phyloP scores from a whole-genome alignment of 1,140 invertebrate genomes.

The Riptortus pedestris region DNA sequence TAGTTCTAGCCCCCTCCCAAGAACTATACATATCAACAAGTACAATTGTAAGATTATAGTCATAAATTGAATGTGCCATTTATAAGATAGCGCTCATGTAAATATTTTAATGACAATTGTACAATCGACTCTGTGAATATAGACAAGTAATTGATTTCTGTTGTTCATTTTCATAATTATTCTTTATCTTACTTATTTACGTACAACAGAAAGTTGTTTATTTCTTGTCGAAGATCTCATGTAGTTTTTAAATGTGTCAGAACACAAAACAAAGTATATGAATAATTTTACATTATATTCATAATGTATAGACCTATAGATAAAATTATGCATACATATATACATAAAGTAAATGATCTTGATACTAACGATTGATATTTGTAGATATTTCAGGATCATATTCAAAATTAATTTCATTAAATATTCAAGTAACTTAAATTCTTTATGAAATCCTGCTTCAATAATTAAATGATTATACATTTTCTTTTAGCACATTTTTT shows the following conservation, averaged over 20 bases:
- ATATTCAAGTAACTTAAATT: not conserved
- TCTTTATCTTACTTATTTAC: not conserved
- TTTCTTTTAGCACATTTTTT: not conserved
- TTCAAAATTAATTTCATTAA: not conserved
- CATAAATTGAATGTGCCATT: constrained; percentile 21
- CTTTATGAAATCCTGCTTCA: not conserved
- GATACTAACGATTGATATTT: not conserved
- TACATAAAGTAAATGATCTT: constrained; percentile 15
- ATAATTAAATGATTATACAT: not conserved
- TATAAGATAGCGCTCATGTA: constrained; percentile 18
- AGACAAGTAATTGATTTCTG: not conserved
- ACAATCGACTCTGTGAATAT: constrained; percentile 19
- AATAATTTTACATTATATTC: constrained; percentile 14
- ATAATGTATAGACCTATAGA: constrained; percentile 16
- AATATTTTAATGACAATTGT: constrained; percentile 17
- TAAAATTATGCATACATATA: not conserved
- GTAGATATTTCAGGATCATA: not conserved
- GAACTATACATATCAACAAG: constrained; percentile 16
- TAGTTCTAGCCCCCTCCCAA: not conserved
- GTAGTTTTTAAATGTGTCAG: constrained; percentile 3
- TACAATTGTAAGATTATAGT: constrained; percentile 19
- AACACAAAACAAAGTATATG: constrained; percentile 2
- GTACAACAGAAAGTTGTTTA: not conserved
- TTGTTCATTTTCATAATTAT: constrained; percentile 13
- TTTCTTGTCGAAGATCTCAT: constrained; percentile 13